phyloP scores from a whole-genome alignment of 2,113 vertebrate genomes.

The Turdus rufiventris region DNA sequence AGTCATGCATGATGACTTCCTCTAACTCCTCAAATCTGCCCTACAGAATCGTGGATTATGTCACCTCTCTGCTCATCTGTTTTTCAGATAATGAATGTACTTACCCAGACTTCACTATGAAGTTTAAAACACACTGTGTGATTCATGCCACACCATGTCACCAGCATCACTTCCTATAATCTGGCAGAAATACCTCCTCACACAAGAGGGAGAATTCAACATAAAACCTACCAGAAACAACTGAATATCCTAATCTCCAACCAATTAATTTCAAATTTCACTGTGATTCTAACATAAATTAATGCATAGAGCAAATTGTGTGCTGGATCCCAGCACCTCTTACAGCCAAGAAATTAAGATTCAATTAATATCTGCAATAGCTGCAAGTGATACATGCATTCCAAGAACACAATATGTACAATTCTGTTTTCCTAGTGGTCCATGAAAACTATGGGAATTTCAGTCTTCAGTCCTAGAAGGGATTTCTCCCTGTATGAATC shows the following conservation, averaged over 20 bases:
- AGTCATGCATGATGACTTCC: neutral
- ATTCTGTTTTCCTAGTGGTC: neutral
- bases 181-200: neutral
- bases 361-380: neutral
- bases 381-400: neutral
- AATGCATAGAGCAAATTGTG: neutral
- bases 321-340: neutral
- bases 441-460: neutral
- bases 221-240: neutral
- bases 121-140: neutral
- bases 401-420: neutral
- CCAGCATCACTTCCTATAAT: neutral
- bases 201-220: neutral
- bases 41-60: neutral
- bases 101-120: neutral
- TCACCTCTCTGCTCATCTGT: neutral
- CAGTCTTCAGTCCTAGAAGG: neutral
- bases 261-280: rapidly evolving
- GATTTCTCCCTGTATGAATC: neutral
- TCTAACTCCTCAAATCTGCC: neutral
- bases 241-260: neutral
- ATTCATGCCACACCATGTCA: neutral
- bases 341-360: neutral
- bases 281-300: neutral
- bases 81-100: neutral